Percentiles rank a stretch among this genome's conserved stretches.
These are phyloP conservation scores for Microctonus aethiopoides DNA, from an alignment of 2,888 invertebrate species.

Conservation along the genomic window DNA sequence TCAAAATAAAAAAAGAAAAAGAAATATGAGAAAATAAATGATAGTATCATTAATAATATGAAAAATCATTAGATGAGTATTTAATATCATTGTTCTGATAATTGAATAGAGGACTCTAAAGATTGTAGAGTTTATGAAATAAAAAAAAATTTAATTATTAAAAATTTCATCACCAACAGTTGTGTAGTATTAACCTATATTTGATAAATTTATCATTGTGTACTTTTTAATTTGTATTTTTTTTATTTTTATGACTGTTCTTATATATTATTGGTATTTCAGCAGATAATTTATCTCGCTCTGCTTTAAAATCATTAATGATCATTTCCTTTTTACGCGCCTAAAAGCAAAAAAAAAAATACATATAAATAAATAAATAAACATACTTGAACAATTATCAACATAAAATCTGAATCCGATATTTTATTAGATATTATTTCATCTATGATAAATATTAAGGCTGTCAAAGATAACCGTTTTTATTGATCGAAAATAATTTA, in stretches of 20 bases:
- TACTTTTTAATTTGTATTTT: background rate
- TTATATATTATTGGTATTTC: slow-evolving; percentile 20
- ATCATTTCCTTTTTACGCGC: background rate
- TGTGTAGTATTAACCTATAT: background rate
- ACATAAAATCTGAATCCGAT: background rate
- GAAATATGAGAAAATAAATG: background rate
- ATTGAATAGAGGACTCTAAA: background rate
- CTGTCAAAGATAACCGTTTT: background rate
- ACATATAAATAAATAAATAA: background rate
- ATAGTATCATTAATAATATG: background rate
- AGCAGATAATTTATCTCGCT: background rate
- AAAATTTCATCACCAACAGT: background rate
- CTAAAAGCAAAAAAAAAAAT: slow-evolving; percentile 8
- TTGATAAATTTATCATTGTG: background rate
- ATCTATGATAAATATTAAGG: background rate
- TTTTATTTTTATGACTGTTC: slow-evolving; percentile 15
- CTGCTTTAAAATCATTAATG: background rate
- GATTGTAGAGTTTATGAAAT: background rate
- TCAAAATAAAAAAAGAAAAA: background rate
- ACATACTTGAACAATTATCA: no score
- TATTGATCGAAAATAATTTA: background rate
- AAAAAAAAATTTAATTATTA: background rate
- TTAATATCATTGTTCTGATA: background rate
- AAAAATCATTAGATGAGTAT: background rate
- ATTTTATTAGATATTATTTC: background rate